Conservation (phyloP, 2,888 invertebrate species). For the Argyresthia goedartella region DNA sequence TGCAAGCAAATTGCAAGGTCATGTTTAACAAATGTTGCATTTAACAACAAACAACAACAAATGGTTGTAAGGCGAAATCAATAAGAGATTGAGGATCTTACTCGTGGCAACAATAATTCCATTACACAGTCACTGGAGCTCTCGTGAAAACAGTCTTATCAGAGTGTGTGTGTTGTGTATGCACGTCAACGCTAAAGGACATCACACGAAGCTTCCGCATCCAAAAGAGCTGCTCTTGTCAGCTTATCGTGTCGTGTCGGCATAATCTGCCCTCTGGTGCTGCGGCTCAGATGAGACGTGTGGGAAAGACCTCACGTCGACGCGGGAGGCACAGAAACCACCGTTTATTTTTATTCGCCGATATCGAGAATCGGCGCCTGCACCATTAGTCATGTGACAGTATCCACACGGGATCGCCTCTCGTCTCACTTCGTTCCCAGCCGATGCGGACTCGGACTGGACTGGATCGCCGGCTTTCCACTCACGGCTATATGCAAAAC, state of each 20-base stretch:
- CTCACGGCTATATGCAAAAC: constrained; percentile 42
- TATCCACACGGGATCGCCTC: constrained; percentile 63
- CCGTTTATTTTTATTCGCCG: constrained; percentile 57
- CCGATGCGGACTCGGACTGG: constrained; percentile 41
- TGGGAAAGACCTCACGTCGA: constrained; percentile 16
- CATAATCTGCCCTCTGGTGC: neutral
- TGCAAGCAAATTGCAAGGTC: too few relatives aligned
- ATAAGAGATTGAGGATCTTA: too few relatives aligned
- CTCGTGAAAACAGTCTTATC: too few relatives aligned
- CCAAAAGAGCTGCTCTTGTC: neutral
- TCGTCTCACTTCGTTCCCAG: constrained; percentile 28
- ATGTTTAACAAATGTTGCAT: too few relatives aligned
- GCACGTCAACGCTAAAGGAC: neutral
- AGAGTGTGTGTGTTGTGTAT: too few relatives aligned
- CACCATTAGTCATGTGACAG: constrained; percentile 69
- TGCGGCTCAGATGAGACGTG: constrained; percentile 10
- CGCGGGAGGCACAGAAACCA: constrained; percentile 27
- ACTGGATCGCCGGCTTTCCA: constrained; percentile 25
- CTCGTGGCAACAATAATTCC: too few relatives aligned
- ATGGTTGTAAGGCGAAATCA: too few relatives aligned
- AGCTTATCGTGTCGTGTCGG: neutral
- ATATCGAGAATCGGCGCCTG: constrained; percentile 67
- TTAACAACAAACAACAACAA: too few relatives aligned
- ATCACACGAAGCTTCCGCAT: neutral
- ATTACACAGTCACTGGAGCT: too few relatives aligned